Conservation (phyloP, 2,113 vertebrate genomes). For the Vidua chalybeata region DNA sequence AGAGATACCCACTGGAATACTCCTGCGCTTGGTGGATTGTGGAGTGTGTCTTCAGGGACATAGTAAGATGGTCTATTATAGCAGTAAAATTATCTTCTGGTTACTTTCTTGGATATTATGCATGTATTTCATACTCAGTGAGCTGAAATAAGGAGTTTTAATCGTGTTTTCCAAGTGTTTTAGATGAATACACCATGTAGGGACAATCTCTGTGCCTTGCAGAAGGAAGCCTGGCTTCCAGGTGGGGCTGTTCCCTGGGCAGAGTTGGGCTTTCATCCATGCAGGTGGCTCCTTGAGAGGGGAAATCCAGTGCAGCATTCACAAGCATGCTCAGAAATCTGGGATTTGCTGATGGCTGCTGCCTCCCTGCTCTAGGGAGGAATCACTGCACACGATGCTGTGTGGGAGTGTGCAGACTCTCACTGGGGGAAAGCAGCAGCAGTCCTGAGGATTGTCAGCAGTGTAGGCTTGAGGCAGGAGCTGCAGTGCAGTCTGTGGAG, state of each 20-base stretch:
- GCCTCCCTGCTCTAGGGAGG: neutral
- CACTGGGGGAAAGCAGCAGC: neutral
- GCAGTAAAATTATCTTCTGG: slow-evolving; percentile 36
- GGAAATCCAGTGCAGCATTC: neutral
- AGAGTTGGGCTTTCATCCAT: neutral
- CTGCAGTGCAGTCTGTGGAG: neutral
- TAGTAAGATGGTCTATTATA: neutral
- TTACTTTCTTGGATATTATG: neutral
- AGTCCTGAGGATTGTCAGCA: neutral
- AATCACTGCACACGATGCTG: neutral
- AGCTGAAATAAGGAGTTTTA: slow-evolving; percentile 26
- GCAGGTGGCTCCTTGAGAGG: neutral
- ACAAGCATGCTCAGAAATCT: neutral
- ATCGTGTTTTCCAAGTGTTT: neutral
- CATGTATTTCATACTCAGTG: slow-evolving; percentile 28
- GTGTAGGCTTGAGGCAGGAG: neutral
- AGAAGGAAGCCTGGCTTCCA: neutral
- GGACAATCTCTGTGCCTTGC: neutral
- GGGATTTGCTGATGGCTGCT: neutral
- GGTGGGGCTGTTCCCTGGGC: neutral
- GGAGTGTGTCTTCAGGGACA: slow-evolving; percentile 10
- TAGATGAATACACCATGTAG: neutral
- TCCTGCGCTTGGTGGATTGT: slow-evolving; percentile 5
- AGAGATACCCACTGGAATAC: neutral
- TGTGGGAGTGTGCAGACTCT: neutral